Evolutionary conservation across 2,888 invertebrate species (phyloP), one percentile per base, ranked within the genome.

Genomic region (Philereme vetulata): DNA sequence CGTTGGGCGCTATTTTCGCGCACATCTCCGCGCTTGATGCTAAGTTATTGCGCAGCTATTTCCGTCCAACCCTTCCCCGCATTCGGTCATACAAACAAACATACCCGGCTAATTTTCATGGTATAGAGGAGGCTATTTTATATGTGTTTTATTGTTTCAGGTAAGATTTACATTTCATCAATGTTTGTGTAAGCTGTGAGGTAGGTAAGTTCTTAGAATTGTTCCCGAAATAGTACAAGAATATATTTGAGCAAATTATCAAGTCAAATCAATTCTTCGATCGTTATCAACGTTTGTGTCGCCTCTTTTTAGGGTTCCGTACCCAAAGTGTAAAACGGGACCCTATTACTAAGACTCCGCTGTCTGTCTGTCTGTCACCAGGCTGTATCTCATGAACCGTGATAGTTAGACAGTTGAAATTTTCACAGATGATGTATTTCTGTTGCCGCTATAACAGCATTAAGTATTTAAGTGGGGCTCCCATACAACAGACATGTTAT

Each of bases 1-100:
- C 81, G 81, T 81, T 80, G 83, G 81, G 58, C 74, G 79, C 80
- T 88, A 88, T 87, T 86, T 87, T 78, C 70, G 81, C 78, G 71
- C 69, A 62, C 43, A 67, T 55, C 43, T 40, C 42, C 56, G 47
- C 58, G 53, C 50, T 58, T 54, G 47, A 56, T 40, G 51, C 36
- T 49, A 54, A 51, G 60, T 60, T 53, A 53, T 57, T 44, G 53
- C 61, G 53, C 56, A 9, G 43, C 56, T 64, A 56, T 60, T 60
- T 64, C 51, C 52, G 53, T 60, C 46, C 50, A 42, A 21, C 46
- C 60, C 53, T 40, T 51, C 51, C 6, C 40, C 53, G 45, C 44
- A 33, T 46, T 46, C 48, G 54, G 56, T 52, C 48, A 45, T 36
- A 56, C 59, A 59, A 59, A 63, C 58, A 63, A 53, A 64, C 56